Base-by-base conservation (phyloP, 2,113 vertebrate species). In the Atractosteus spatula region DNA sequence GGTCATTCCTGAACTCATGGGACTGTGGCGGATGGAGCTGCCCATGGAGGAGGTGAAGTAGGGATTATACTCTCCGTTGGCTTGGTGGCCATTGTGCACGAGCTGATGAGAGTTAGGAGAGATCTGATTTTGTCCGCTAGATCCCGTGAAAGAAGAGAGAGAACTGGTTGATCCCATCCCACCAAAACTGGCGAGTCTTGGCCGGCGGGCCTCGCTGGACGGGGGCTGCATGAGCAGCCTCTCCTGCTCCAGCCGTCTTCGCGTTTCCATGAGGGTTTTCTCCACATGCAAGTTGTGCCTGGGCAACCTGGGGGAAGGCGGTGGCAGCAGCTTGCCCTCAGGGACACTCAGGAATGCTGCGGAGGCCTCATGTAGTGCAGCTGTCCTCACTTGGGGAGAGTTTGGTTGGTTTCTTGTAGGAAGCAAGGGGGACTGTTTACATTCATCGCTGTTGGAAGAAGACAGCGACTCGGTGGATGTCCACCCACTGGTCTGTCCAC, bases 241-340 rank as follows among this genome's bases (percentile, higher is more conserved):
- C 79, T 98, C 96, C 87, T 99, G 96, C 61, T 99, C 97, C 0
- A 99, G 91, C 14, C 97, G 89, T 17, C 92, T 89, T 7, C 97
- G 93, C 0, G 97, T 99, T 89, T 99, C 97, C 96, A 99, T 99
- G 56, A 99, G 92, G 0, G 97, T 99, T 89, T 96, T 97, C 83
- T 97, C 98, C 79, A 99, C 97, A 78, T 94, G 95, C 70, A 94
- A 89, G 81, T 99, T 98, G 84, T 96, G 94, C 16, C 87, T 91
- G 44, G 91, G 89, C 71, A 92, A 91, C 66, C 94, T 88, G 0
- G 96, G 97, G 0, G 97, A 98, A 2, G 93, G 94, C 45, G 95
- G 96, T 2, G 91, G 94, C 67, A 96, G 90, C 43, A 91, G 93
- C 71, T 89, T 94, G 51, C 85, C 91, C 77, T 97, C 95, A 0